Conservation (phyloP, 2,888 invertebrate species). For the Microdon myrmicae region DNA sequence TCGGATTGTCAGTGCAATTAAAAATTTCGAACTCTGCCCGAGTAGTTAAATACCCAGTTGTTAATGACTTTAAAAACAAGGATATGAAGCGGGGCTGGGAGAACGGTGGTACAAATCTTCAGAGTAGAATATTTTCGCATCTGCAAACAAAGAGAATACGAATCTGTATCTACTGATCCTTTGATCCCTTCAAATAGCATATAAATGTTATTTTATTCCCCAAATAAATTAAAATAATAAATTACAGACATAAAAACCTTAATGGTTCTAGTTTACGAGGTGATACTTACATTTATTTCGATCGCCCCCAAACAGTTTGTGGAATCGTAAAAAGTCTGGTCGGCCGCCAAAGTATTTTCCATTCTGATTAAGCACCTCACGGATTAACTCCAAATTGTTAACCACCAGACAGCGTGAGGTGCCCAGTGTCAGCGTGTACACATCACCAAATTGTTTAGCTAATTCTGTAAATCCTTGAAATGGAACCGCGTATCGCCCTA, state of each 20-base stretch:
- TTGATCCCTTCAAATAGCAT: background rate
- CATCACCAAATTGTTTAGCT: constrained; percentile 76
- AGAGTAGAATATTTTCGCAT: too few species aligned
- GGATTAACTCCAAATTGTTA: constrained; percentile 76
- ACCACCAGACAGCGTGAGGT: constrained; percentile 78
- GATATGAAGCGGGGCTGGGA: too few species aligned
- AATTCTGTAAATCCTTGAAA: constrained; percentile 78
- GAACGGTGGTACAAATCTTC: too few species aligned
- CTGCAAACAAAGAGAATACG: too few species aligned
- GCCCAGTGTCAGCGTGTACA: constrained; percentile 77
- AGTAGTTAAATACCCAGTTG: too few species aligned
- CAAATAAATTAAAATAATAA: too few species aligned
- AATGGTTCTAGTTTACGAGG: background rate
- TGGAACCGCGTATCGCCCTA: constrained; percentile 74
- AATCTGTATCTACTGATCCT: constrained; percentile 7
- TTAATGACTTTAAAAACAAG: too few species aligned
- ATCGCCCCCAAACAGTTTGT: constrained; percentile 85
- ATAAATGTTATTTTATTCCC: too few species aligned
- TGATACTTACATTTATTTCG: constrained; percentile 83
- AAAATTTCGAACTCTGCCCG: too few species aligned
- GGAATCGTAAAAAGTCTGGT: constrained; percentile 82
- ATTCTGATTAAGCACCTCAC: constrained; percentile 80
- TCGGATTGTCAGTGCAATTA: too few species aligned
- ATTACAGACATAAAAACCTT: too few species aligned
- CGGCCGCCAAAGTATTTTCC: constrained; percentile 84